A percentile compares a stretch with the other conserved stretches of the same genome.
Evolutionary conservation across 2,797 vertebrate species (phyloP).

Genomic region (Xenopus petersii): DNA sequence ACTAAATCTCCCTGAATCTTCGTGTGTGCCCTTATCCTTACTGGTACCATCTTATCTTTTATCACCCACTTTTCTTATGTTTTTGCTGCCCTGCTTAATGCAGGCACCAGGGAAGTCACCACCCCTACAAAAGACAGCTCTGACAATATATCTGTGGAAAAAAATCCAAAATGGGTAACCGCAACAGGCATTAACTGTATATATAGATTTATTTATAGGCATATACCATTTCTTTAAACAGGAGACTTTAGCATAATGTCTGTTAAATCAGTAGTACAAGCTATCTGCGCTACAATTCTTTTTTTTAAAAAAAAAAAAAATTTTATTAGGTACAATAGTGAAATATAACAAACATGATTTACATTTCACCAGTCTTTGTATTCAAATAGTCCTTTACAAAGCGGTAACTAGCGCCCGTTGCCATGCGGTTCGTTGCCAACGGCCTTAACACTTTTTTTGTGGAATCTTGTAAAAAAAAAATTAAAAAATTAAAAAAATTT

Average conservation of each 20-base stretch:
- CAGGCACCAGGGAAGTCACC: too few species aligned
- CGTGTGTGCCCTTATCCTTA: too few species aligned
- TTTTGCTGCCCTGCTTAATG: too few species aligned
- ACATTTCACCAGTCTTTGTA: slow-evolving; percentile 81
- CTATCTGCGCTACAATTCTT: slow-evolving; percentile 83
- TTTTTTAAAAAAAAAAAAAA: background rate
- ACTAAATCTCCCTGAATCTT: too few species aligned
- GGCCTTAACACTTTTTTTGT: too few species aligned
- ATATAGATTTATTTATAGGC: slow-evolving; percentile 43
- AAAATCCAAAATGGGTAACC: slow-evolving; percentile 76
- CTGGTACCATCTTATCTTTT: too few species aligned
- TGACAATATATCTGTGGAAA: slow-evolving; percentile 53
- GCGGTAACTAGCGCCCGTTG: slow-evolving; percentile 56
- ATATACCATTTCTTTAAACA: slow-evolving; percentile 66
- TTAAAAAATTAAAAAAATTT: too few species aligned
- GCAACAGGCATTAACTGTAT: slow-evolving; percentile 68
- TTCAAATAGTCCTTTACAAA: slow-evolving; percentile 78
- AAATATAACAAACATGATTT: slow-evolving; percentile 82
- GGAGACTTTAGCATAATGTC: slow-evolving; percentile 77
- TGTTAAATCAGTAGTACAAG: slow-evolving; percentile 91
- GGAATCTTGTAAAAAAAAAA: too few species aligned
- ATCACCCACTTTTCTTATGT: too few species aligned
- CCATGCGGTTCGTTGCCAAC: too few species aligned
- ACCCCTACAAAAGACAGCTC: too few species aligned
- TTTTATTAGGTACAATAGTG: slow-evolving; percentile 78